Conservation (phyloP, 2,113 vertebrate species). For the Anarrhichthys ocellatus region DNA sequence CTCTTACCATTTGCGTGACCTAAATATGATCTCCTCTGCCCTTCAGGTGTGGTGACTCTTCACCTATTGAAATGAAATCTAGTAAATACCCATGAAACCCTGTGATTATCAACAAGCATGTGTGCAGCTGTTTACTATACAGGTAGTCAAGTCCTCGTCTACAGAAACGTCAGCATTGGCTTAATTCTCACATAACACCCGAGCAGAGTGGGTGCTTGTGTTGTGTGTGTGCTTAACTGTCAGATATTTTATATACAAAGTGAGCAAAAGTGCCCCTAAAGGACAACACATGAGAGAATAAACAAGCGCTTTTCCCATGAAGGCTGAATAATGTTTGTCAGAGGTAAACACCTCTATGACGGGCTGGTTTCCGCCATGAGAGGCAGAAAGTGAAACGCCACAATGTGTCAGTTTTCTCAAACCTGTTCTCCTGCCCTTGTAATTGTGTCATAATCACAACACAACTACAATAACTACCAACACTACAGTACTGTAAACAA, state of each 20-base stretch:
- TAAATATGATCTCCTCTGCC: conserved; percentile 60
- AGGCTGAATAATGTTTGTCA: background rate
- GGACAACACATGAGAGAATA: background rate
- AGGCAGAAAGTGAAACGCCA: conserved; percentile 45
- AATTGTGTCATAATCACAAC: conserved; percentile 29
- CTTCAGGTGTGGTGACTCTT: conserved; percentile 55
- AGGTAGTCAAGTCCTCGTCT: conserved; percentile 8
- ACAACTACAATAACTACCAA: conserved; percentile 7
- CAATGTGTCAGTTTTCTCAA: conserved; percentile 38
- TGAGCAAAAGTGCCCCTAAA: background rate
- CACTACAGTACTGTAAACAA: background rate
- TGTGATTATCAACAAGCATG: conserved; percentile 22
- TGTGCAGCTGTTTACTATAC: conserved; percentile 50
- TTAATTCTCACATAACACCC: conserved; percentile 5
- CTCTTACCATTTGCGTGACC: conserved; percentile 34
- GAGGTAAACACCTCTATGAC: background rate
- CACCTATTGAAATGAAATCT: conserved; percentile 44
- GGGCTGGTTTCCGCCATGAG: conserved; percentile 19
- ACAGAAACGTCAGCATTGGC: background rate
- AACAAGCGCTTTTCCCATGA: conserved; percentile 10
- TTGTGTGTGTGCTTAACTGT: conserved; percentile 2
- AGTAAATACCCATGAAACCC: conserved; percentile 31
- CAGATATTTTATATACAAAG: background rate
- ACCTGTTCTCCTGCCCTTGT: conserved; percentile 64
- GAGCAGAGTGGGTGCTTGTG: background rate